phyloP scores from a whole-genome alignment of 2,113 vertebrate genomes.

The Microcebus murinus region DNA sequence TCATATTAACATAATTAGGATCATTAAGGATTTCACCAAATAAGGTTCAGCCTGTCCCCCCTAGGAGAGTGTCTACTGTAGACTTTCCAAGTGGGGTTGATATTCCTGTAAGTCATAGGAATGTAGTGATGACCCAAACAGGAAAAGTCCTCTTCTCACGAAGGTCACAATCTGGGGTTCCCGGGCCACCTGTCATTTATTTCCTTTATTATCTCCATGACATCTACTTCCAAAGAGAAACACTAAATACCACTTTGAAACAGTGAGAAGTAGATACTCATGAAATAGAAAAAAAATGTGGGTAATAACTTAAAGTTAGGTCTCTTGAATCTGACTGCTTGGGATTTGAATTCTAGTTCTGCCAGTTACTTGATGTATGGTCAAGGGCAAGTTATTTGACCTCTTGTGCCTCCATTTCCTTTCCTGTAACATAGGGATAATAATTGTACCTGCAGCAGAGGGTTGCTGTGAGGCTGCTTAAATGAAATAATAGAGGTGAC shows the following conservation, averaged over 20 bases:
- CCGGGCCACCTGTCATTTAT: background rate
- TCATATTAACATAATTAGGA: background rate
- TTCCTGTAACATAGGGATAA: background rate
- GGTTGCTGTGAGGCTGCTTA: background rate
- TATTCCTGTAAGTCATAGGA: background rate
- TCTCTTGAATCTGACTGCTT: background rate
- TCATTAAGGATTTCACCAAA: background rate
- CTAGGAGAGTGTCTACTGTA: background rate
- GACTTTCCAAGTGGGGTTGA: background rate
- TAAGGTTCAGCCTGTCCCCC: background rate
- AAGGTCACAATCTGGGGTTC: background rate
- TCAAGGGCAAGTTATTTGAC: background rate
- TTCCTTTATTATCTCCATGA: background rate
- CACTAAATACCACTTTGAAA: background rate
- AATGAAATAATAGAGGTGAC: background rate
- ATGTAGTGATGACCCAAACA: background rate
- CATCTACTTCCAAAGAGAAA: background rate
- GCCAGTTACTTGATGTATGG: background rate
- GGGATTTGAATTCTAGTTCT: background rate
- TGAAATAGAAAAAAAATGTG: background rate
- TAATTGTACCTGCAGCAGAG: background rate
- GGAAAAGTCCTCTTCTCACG: background rate
- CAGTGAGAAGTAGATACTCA: background rate
- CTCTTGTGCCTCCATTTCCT: background rate
- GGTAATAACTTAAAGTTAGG: background rate